Conservation (phyloP, 2,888 invertebrate genomes). For the Spialia ferax region DNA sequence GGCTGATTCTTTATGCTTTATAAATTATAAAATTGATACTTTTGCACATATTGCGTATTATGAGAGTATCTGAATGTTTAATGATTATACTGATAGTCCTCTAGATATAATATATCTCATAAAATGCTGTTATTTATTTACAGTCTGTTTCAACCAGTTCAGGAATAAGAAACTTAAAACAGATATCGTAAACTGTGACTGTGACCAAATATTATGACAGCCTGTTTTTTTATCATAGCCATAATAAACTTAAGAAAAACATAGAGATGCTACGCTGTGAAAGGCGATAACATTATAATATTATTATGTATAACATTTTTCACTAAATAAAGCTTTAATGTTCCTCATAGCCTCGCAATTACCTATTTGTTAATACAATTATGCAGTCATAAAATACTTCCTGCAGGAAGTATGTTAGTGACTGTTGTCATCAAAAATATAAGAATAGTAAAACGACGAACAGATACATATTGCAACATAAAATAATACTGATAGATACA, state of each 20-base stretch:
- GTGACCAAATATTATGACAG: too few relatives aligned
- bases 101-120: too few relatives aligned
- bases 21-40: too few relatives aligned
- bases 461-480: slow-evolving; percentile 8
- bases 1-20: too few relatives aligned
- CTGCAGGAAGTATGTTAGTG: not conserved
- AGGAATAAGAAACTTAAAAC: too few relatives aligned
- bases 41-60: too few relatives aligned
- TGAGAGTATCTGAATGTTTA: too few relatives aligned
- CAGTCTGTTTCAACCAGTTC: too few relatives aligned
- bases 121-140: too few relatives aligned
- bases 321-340: slow-evolving; percentile 41
- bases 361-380: not conserved
- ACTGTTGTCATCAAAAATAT: not conserved
- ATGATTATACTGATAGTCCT: too few relatives aligned
- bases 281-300: slow-evolving; percentile 30
- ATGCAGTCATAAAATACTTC: slow-evolving; percentile 21
- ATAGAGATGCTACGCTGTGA: slow-evolving; percentile 3
- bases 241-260: not conserved
- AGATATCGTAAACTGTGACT: too few relatives aligned
- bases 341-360: slow-evolving; percentile 45
- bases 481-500: slow-evolving; percentile 43
- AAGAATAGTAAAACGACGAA: not conserved
- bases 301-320: slow-evolving; percentile 41
- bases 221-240: too few relatives aligned